Base-by-base conservation (phyloP, 2,888 invertebrate species). In the Pycnomerus fuliginosus region DNA sequence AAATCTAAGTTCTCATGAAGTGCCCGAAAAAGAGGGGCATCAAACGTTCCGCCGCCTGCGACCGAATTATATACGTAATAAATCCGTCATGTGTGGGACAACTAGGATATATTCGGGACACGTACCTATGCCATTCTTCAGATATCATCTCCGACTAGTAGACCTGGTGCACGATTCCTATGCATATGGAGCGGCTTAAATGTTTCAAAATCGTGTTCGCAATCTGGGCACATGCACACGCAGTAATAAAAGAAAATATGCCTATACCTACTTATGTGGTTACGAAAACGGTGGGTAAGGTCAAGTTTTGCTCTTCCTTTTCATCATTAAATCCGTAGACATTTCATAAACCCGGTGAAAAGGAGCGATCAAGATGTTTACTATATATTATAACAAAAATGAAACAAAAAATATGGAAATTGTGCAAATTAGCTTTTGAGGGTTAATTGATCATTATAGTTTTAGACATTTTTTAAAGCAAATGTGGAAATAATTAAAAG, bases 71-170 rank as follows among this genome's bases (percentile, higher is more conserved):
- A 50, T 48, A 48, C 48, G 52, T 47, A 47, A 53, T 55, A 51
- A 54, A 58, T 56, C 56, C 58, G 51, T 58, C 55, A 56, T 53
- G 52, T 56, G 49, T 48, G 58, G 55, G 53, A 58, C 52, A 53
- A 52, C 52, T 51, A 50, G 56, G 52, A 48, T 50, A 52, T 49
- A 58, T 58, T 55, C 58, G 32, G 51, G 47, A 50, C 58, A 58
- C 58, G 58, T 56, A 51, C 32, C 37, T 8, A 5, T n/a, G n/a
- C 44, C 54, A 52, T 52, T 54, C 50, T 28, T 39, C 48, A 37
- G 49, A 53, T 51, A 45, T 25, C 39, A 51, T 51, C 51, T 48
- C 43, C 48, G 48, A 50, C 50, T 24, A 38, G 16, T 44, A 39
- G 38, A 41, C 39, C 44, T 44, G 39, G 39, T 39, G 38, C 30